phyloP scores from a whole-genome alignment of 2,797 vertebrate species.

The Choloepus didactylus region DNA sequence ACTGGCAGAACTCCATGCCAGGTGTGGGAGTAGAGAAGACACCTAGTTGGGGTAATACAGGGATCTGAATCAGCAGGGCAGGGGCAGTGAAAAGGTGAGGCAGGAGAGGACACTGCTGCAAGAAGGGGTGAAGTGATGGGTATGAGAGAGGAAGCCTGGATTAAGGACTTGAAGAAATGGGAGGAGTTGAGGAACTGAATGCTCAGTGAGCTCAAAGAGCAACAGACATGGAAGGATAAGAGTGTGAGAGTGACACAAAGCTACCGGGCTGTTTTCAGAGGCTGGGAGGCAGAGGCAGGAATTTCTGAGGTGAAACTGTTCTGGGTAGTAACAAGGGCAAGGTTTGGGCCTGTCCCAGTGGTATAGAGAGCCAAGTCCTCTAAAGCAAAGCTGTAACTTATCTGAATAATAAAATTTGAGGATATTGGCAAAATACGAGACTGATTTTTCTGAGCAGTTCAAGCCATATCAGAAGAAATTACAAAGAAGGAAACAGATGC shows the following conservation, averaged over 20 bases:
- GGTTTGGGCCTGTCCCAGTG: neutral
- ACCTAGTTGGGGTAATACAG: neutral
- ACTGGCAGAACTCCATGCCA: neutral
- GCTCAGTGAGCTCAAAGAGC: neutral
- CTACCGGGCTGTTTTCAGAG: neutral
- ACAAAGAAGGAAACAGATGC: constrained; percentile 3
- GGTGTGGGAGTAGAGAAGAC: neutral
- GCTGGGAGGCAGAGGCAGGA: neutral
- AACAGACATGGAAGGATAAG: neutral
- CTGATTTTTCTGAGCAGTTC: neutral
- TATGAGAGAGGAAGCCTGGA: neutral
- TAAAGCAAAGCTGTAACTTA: neutral
- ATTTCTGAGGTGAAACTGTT: neutral
- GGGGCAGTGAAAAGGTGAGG: neutral
- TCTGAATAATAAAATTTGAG: neutral
- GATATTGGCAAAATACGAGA: neutral
- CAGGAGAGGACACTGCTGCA: neutral
- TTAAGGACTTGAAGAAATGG: neutral
- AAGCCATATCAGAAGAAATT: neutral
- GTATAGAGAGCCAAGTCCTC: neutral
- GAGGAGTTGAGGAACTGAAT: neutral
- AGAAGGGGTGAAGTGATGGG: neutral
- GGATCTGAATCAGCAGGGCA: neutral
- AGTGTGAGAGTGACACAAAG: neutral
- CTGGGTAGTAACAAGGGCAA: neutral